These are phyloP conservation scores for Scarus forsteni DNA, from an alignment of 2,797 vertebrate species.

Conservation along the genomic window DNA sequence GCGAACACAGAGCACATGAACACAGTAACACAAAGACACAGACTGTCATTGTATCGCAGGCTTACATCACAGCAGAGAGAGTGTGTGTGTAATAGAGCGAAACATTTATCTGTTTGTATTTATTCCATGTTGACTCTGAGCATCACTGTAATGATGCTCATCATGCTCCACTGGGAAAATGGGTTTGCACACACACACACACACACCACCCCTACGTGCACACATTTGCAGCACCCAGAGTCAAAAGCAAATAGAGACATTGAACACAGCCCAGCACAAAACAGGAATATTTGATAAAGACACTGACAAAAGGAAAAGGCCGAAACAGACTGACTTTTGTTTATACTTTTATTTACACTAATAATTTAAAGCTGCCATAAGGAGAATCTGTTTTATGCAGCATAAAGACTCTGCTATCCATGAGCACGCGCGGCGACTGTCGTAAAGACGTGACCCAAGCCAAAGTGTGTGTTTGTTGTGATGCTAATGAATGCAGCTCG, in stretches of 20 bases:
- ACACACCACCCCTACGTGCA: not conserved
- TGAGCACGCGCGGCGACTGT: too few species aligned
- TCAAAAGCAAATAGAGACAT: conserved; percentile 10
- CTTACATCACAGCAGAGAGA: conserved; percentile 8
- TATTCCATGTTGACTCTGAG: conserved; percentile 72
- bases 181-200: conserved; percentile 52
- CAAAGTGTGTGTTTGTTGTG: too few species aligned
- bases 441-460: too few species aligned
- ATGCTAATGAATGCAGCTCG: too few species aligned
- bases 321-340: conserved; percentile 20
- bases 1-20: conserved; percentile 19
- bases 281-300: conserved; percentile 19
- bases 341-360: too few species aligned
- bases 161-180: conserved; percentile 82
- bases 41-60: conserved; percentile 17
- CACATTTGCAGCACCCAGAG: conserved; percentile 13
- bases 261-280: conserved; percentile 12
- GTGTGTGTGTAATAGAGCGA: conserved; percentile 54
- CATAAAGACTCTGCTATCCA: too few species aligned
- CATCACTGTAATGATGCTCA: conserved; percentile 77
- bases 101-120: conserved; percentile 78
- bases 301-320: conserved; percentile 14
- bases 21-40: conserved; percentile 23
- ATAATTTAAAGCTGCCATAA: too few species aligned
- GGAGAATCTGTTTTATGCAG: too few species aligned